phyloP scores from a whole-genome alignment of 2,888 invertebrate species.

The Tridacna gigas region DNA sequence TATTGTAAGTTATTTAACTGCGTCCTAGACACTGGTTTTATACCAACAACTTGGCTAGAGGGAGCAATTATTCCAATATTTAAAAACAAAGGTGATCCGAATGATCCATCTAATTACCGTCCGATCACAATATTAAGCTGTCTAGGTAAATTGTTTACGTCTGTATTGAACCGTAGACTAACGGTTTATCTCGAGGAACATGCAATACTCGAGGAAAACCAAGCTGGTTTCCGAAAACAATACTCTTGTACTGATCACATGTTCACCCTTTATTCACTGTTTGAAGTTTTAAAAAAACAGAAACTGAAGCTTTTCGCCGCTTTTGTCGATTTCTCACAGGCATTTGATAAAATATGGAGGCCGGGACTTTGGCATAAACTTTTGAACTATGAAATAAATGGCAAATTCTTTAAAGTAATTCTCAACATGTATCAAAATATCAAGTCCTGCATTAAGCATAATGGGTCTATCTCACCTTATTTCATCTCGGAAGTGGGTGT shows the following conservation, averaged over 20 bases:
- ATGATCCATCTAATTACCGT: no score
- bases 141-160: background rate
- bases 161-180: conserved; percentile 2
- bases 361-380: no score
- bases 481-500: no score
- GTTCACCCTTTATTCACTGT: background rate
- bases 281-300: background rate
- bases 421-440: background rate
- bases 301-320: background rate
- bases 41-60: background rate
- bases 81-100: conserved; percentile 4
- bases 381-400: background rate
- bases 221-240: background rate
- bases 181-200: background rate
- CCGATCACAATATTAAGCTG: conserved; percentile 6
- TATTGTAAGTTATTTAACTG: background rate
- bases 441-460: background rate
- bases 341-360: no score
- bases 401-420: background rate
- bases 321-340: no score
- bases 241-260: background rate
- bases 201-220: background rate
- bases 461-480: no score
- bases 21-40: background rate
- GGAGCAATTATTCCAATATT: background rate